These are phyloP conservation scores for Mormyrus hasselquistii DNA, from an alignment of 2,797 vertebrate genomes.

Conservation along the genomic window DNA sequence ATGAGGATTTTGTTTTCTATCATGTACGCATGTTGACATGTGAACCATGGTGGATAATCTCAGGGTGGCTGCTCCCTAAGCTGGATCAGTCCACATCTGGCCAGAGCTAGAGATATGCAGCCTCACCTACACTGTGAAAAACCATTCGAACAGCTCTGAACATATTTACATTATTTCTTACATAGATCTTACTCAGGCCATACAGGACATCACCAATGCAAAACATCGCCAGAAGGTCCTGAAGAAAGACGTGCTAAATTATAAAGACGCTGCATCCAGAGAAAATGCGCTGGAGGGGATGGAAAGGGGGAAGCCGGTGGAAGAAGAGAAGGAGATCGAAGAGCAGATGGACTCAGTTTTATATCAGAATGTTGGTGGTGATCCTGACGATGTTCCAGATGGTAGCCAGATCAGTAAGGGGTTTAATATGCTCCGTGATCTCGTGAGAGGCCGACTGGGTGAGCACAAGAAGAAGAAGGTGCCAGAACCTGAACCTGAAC, in stretches of 20 bases:
- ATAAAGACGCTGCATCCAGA: slow-evolving; percentile 71
- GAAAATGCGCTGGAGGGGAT: slow-evolving; percentile 60
- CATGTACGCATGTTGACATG: not conserved
- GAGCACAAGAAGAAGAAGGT: slow-evolving; percentile 60
- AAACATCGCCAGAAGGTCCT: slow-evolving; percentile 80
- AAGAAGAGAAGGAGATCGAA: slow-evolving; percentile 35
- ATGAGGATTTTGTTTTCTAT: not conserved
- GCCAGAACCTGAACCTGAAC: slow-evolving; percentile 42
- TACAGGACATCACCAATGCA: slow-evolving; percentile 77
- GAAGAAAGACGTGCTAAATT: slow-evolving; percentile 74
- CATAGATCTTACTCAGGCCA: slow-evolving; percentile 70
- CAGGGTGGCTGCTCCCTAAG: not conserved
- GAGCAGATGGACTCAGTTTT: slow-evolving; percentile 43
- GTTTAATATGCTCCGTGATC: slow-evolving; percentile 82
- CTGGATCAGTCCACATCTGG: not conserved
- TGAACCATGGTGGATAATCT: not conserved
- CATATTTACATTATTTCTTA: not conserved
- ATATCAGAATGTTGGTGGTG: slow-evolving; percentile 11
- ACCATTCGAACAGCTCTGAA: not conserved
- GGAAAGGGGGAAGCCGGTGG: slow-evolving; percentile 32
- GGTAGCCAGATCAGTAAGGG: slow-evolving; percentile 91
- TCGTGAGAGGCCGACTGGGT: slow-evolving; percentile 74
- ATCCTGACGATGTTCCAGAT: slow-evolving; percentile 78
- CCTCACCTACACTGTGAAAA: not conserved
- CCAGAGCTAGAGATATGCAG: not conserved